These are phyloP conservation scores for Ancistrus triradiatus DNA, from an alignment of 2,113 vertebrate species.

Conservation along the genomic window DNA sequence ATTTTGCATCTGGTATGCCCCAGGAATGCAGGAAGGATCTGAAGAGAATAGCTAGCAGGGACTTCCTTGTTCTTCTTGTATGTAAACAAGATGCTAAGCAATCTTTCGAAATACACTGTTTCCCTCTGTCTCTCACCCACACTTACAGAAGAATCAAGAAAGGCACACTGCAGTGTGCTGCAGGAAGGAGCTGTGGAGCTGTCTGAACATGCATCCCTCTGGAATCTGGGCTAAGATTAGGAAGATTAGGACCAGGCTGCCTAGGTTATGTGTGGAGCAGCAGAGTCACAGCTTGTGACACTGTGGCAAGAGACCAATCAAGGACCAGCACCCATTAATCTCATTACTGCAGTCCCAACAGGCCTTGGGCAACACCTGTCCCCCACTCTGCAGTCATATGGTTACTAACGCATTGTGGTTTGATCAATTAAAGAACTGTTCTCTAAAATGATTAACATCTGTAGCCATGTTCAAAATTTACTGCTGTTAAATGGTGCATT, in stretches of 20 bases:
- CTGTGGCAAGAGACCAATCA: slow-evolving; percentile 39
- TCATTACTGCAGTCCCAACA: slow-evolving; percentile 36
- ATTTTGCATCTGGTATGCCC: slow-evolving; percentile 53
- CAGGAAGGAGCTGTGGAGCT: slow-evolving; percentile 20
- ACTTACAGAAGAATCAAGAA: background rate
- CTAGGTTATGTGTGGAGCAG: background rate
- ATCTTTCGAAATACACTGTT: slow-evolving; percentile 23
- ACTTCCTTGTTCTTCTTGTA: slow-evolving; percentile 48
- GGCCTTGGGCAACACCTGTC: slow-evolving; percentile 32
- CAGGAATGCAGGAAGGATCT: slow-evolving; percentile 67
- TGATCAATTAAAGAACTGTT: too few relatives aligned
- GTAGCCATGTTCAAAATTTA: too few relatives aligned
- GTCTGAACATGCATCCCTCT: slow-evolving; percentile 41
- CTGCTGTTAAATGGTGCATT: too few relatives aligned
- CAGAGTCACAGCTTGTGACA: slow-evolving; percentile 23
- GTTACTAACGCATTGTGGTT: background rate
- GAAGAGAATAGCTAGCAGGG: slow-evolving; percentile 51
- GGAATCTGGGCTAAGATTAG: slow-evolving; percentile 5
- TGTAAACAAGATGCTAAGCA: slow-evolving; percentile 42
- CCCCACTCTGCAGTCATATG: slow-evolving; percentile 19
- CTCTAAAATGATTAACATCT: too few relatives aligned
- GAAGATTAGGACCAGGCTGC: slow-evolving; percentile 6
- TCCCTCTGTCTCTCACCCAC: background rate
- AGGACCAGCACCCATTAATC: slow-evolving; percentile 31
- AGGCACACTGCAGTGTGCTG: slow-evolving; percentile 4